Evolutionary conservation across 2,888 invertebrate genomes (phyloP), one percentile per base, ranked within the genome.

Genomic region (Herminia tarsipennalis): DNA sequence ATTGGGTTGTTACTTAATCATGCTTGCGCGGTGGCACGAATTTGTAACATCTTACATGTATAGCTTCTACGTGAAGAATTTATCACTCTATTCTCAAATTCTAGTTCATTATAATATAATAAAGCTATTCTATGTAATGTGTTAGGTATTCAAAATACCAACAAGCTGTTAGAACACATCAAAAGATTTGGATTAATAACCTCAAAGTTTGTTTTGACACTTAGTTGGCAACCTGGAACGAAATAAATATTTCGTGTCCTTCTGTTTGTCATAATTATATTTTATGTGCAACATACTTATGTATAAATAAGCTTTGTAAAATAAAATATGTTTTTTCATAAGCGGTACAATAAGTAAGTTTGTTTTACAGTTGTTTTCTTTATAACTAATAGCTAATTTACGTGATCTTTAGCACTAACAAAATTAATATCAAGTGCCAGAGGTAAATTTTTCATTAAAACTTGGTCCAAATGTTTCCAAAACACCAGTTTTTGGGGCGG

Each of bases 141-240:
- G 12, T 25, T 32, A n/a, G n/a, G n/a, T n/a, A 56, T 32, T 14
- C 54, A 25, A 57, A 46, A 53, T 41, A 58, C 51, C 41, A 47
- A 27, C 35, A 33, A 43, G 27, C 3, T 30, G 13, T 37, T 27
- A 9, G 1, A 13, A 51, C 48, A 45, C 46, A 64, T 61, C 51
- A 56, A 44, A 32, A 41, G 13, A 33, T 45, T 51, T 20, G 27
- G 21, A 50, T 57, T 48, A 55, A 52, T 57, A 41, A 47, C 37
- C 17, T 43, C 27, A 44, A 35, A 49, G 47, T 54, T 25, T 50
- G 57, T 55, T 64, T 17, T 61, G 65, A 64, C 63, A 52, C 3
- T 10, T 44, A 24, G 51, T 50, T 55, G 61, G 55, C 63, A 50
- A 39, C 41, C 35, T 46, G n/a, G 17, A 51, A 52, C 48, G 48